phyloP scores from a whole-genome alignment of 2,113 vertebrate genomes.

The Xyrauchen texanus region DNA sequence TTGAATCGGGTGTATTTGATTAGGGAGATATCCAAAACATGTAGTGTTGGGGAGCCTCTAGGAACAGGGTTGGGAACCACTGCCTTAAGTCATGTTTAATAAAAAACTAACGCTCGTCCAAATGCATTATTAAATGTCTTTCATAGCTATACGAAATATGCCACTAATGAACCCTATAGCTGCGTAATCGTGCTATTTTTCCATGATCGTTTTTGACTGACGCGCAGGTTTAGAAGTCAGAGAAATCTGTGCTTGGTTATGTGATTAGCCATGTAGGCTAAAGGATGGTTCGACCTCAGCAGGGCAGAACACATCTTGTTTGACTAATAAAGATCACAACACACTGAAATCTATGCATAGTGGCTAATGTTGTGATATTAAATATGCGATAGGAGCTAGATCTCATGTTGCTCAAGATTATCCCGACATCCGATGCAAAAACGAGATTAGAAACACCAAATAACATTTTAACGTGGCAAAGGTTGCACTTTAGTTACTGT shows the following conservation, averaged over 20 bases:
- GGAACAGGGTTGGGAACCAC: too few species aligned
- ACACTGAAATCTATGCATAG: neutral
- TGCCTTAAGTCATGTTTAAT: too few species aligned
- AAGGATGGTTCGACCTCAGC: neutral
- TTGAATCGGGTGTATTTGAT: too few species aligned
- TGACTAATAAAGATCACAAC: neutral
- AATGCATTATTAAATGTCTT: too few species aligned
- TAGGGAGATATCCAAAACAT: too few species aligned
- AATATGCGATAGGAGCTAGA: neutral
- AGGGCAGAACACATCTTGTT: neutral
- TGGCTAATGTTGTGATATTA: neutral
- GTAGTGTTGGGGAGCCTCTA: too few species aligned
- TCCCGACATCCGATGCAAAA: neutral
- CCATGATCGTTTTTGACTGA: neutral
- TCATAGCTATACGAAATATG: neutral
- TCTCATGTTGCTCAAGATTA: neutral
- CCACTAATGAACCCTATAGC: neutral
- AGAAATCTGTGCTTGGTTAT: constrained; percentile 16
- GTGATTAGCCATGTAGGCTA: neutral
- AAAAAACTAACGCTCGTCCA: too few species aligned
- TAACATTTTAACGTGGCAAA: neutral
- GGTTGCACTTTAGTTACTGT: neutral
- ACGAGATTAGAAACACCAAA: neutral
- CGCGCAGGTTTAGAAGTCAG: constrained; percentile 21
- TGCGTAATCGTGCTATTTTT: neutral